Base-by-base conservation (phyloP, 2,113 vertebrate species). In the Regulus satrapa region DNA sequence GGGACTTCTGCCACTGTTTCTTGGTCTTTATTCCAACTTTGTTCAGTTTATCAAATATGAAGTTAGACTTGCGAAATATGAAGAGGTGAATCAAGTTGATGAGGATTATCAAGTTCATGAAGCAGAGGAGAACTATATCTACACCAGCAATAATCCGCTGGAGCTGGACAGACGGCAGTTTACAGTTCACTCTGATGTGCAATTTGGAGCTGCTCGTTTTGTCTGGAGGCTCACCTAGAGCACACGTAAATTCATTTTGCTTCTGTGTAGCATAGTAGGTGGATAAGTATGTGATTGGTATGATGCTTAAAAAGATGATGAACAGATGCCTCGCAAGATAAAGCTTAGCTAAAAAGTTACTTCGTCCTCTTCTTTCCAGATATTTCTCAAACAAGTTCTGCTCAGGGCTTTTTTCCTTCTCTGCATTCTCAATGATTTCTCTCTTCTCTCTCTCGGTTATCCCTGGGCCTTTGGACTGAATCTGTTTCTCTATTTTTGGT, bases 301-400 rank as follows among this genome's bases (percentile, higher is more conserved):
- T 98, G 71, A 98, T 99, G 72, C 99, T 99, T 94, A 99, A 98
- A 97, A 99, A 99, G 96, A 99, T 99, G 88, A 99, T 99, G 77
- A 99, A 99, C 89, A 99, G 94, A 96, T 99, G 99, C 36, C 99
- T 98, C 0, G 98, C 99, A 74, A 99, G 97, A 92, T 99, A 99
- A 80, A 99, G 98, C 96, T 99, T 99, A 89, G 99, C 99, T 95
- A 99, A 96, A 96, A 99, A 99, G 97, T 99, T 99, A 97, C 99
- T 99, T 94, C 99, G 98, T 64, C 99, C 99, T 78, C 99, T 98
- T 92, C 99, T 98, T 94, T 99, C 99, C 86, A 99, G 97, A 84
- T 99, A 99, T 95, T 99, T 99, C 97, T 99, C 99, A 94, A 99
- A 99, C 71, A 99, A 97, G 89, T 99, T 99, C 98, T 99, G 99